Evolutionary conservation across 2,888 invertebrate species (phyloP).

Genomic region (Drosophila picticornis): DNA sequence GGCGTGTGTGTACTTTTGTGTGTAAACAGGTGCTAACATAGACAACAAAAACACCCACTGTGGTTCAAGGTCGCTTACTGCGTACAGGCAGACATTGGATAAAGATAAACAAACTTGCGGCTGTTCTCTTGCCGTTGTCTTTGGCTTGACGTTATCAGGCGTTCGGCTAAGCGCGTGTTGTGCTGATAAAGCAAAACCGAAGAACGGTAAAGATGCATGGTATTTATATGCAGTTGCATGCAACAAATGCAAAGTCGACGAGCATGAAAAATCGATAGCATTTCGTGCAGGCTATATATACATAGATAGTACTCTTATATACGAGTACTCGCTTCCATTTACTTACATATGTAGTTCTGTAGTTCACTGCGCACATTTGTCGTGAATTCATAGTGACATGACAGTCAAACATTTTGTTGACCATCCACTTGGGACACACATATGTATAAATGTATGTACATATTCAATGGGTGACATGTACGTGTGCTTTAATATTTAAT

Average conservation of each 20-base stretch:
- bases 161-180: conserved; percentile 27
- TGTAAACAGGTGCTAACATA: conserved; percentile 66
- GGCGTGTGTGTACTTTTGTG: conserved; percentile 38
- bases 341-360: conserved; percentile 46
- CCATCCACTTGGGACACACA: conserved; percentile 33
- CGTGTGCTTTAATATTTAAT: conserved; percentile 59
- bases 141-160: conserved; percentile 39
- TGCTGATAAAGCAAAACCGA: conserved; percentile 40
- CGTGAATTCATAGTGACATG: conserved; percentile 47
- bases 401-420: conserved; percentile 47
- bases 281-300: conserved; percentile 42
- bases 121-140: conserved; percentile 29
- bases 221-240: conserved; percentile 17
- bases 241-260: conserved; percentile 44
- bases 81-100: conserved; percentile 25
- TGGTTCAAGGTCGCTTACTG: conserved; percentile 65
- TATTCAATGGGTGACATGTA: conserved; percentile 10
- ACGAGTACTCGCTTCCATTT: conserved; percentile 1
- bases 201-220: conserved; percentile 27
- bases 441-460: neutral
- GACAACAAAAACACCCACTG: conserved; percentile 43
- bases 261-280: conserved; percentile 63
- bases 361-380: conserved; percentile 71
- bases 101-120: conserved; percentile 41
- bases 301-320: conserved; percentile 34